Evolutionary conservation across 2,113 vertebrate species (phyloP), one percentile per base, ranked within the genome.

Genomic region (Gyps fulvus): DNA sequence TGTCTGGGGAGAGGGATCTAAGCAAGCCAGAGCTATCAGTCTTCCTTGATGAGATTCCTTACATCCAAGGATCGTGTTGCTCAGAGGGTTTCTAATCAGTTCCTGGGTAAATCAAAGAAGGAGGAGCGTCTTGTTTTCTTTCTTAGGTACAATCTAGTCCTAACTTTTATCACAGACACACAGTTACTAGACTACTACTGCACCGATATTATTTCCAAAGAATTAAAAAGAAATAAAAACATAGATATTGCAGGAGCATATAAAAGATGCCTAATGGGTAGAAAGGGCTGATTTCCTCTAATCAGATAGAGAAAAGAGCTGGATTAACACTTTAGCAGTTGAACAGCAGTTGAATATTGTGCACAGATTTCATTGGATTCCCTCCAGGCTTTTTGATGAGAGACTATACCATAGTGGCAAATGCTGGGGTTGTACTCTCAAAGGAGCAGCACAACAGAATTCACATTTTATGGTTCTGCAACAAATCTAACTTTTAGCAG

Each of bases 401-500:
- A 38, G 63, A 26, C 40, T 61, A 1, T 55, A 65, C 32, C 59
- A 6, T 36, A 66, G 52, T 63, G 87, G 76, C 38, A 71, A 91
- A 76, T 31, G 38, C 43, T 90, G 25, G 29, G 69, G 34, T 66
- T 76, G 34, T 58, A 18, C 16, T 66, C 79, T 79, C 61, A 74
- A 61, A 89, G 87, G 63, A 91, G 52, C 72, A 93, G 79, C 62
- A 55, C 40, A 65, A 42, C 31, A 50, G 26, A 89, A 92, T 83
- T 83, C 57, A 27, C 55, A 36, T 95, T 83, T 72, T 86, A 85
- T 83, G 66, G 42, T 63, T 83, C 55, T 72, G n/a, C 52, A 87
- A 70, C 66, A 95, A 93, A 81, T 74, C 49, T 62, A 66, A 92
- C 76, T 94, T 96, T 69, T n/a, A 85, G 73, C 77, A 67, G 61